Evolutionary conservation across 64 coral and sea anemone species (phyloP).

Genomic region (Stichodactyla mertensii): DNA sequence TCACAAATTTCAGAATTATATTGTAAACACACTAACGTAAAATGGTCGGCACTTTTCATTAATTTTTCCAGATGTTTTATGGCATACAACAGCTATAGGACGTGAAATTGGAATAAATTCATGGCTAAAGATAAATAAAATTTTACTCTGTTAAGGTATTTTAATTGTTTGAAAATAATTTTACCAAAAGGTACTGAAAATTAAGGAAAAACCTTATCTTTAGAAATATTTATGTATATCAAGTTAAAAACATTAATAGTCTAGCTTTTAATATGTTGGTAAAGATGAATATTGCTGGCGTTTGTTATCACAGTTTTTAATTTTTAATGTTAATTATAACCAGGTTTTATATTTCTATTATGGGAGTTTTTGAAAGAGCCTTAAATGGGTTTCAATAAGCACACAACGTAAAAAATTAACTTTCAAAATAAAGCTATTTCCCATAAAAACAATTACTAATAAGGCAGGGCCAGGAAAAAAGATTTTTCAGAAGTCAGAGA

Average conservation of each 20-base stretch:
- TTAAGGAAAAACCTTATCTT: background rate
- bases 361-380: background rate
- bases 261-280: background rate
- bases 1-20: too few species aligned
- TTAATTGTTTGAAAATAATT: too few species aligned
- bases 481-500: background rate
- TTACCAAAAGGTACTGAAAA: too few species aligned
- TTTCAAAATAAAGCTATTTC: too few species aligned
- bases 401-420: background rate
- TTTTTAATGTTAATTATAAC: background rate
- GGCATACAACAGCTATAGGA: too few species aligned
- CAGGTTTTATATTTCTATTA: background rate
- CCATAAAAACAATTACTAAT: too few species aligned
- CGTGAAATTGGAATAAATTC: too few species aligned
- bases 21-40: too few species aligned
- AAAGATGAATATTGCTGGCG: background rate
- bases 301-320: background rate
- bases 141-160: too few species aligned
- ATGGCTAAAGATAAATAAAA: too few species aligned
- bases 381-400: background rate
- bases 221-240: background rate
- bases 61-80: too few species aligned
- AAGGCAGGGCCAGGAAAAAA: background rate
- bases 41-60: too few species aligned
- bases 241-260: background rate